These are phyloP conservation scores for Stratiomys singularior DNA, from an alignment of 2,888 invertebrate species.

Conservation along the genomic window DNA sequence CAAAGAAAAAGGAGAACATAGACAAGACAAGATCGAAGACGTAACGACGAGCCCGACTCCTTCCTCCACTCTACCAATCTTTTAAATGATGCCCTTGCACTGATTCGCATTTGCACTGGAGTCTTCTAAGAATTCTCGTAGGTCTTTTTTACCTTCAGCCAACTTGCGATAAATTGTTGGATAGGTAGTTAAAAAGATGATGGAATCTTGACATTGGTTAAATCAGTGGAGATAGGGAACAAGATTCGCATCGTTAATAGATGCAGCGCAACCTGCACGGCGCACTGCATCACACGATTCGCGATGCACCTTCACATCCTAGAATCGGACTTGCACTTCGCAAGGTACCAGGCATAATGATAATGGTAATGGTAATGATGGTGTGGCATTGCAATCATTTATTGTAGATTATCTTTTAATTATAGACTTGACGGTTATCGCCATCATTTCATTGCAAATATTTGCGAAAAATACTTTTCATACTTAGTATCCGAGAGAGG, in stretches of 20 bases:
- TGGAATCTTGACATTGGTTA: constrained; percentile 45
- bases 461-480: constrained; percentile 22
- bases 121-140: constrained; percentile 41
- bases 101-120: constrained; percentile 44
- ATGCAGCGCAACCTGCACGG: constrained; percentile 22
- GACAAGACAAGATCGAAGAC: constrained; percentile 39
- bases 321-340: too few relatives aligned
- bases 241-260: constrained; percentile 39
- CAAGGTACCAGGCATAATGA: too few relatives aligned
- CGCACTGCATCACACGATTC: background rate
- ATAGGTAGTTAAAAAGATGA: constrained; percentile 42
- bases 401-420: constrained; percentile 38
- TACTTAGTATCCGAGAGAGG: background rate
- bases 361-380: constrained; percentile 22
- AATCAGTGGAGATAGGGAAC: constrained; percentile 31
- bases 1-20: background rate
- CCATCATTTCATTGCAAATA: constrained; percentile 33
- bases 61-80: constrained; percentile 39
- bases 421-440: constrained; percentile 30
- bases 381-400: constrained; percentile 35
- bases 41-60: constrained; percentile 34
- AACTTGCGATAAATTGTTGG: constrained; percentile 43
- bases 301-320: background rate
- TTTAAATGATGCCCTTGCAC: constrained; percentile 43
- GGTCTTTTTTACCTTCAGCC: constrained; percentile 37